These are phyloP conservation scores for Diacarnus erythraeanus DNA, from an alignment of 37 sponge, comb jelly and placozoan genomes.

Conservation along the genomic window DNA sequence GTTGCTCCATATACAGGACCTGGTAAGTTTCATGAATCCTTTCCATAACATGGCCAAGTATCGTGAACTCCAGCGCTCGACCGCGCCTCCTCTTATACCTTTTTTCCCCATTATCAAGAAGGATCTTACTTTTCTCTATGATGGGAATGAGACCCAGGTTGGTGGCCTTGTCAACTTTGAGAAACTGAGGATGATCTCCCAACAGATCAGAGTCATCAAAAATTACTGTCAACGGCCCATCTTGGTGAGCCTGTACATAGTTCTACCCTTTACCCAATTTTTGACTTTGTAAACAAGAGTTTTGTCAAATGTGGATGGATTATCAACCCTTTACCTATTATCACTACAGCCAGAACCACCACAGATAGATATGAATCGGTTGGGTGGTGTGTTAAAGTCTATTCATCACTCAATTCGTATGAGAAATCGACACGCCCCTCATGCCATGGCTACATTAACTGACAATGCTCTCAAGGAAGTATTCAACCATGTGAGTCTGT, in stretches of 20 bases:
- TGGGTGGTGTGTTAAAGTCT: slow-evolving; percentile 52
- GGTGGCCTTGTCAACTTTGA: slow-evolving; percentile 94
- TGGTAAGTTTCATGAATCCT: slow-evolving; percentile 83
- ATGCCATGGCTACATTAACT: slow-evolving; percentile 41
- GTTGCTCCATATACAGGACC: too few species aligned
- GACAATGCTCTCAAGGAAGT: slow-evolving; percentile 65
- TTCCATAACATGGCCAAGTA: slow-evolving; percentile 97
- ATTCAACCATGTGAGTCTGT: slow-evolving; percentile 46
- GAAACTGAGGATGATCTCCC: slow-evolving; percentile 79
- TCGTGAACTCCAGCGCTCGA: slow-evolving; percentile 75
- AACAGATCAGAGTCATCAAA: slow-evolving; percentile 67
- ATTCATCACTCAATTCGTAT: slow-evolving; percentile 60
- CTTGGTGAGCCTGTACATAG: slow-evolving; percentile 15
- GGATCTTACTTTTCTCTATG: slow-evolving; percentile 90
- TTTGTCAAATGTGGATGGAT: background rate
- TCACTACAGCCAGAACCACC: slow-evolving; percentile 50
- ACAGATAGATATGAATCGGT: slow-evolving; percentile 54
- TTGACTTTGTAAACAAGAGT: background rate
- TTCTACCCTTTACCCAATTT: background rate
- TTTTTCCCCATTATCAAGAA: slow-evolving; percentile 97
- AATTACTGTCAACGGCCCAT: slow-evolving; percentile 57
- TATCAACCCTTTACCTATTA: background rate
- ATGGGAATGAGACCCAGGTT: slow-evolving; percentile 77
- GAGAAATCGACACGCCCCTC: slow-evolving; percentile 34
- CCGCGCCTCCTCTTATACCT: slow-evolving; percentile 82